Evolutionary conservation across 2,888 invertebrate genomes (phyloP), one percentile per base, ranked within the genome.

Genomic region (Sarcophaga subvicina): DNA sequence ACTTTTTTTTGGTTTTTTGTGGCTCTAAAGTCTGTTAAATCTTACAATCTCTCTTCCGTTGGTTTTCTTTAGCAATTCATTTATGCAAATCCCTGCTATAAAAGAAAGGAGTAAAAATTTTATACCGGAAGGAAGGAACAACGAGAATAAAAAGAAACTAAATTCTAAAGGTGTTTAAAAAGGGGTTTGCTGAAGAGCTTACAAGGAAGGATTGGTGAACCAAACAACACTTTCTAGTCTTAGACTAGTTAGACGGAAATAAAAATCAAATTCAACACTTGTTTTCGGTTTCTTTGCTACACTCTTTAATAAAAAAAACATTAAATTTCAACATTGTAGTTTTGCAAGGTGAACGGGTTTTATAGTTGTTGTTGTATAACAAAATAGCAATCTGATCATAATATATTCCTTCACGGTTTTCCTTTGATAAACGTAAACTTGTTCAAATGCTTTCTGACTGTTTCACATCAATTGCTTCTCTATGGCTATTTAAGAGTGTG

Each of bases 81-180:
- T 77, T 62, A 83, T 83, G 83, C 71, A 83, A 83, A 83, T 83
- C 77, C 66, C 27, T 3, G 8, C 8, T 10, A 37, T 37, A 2
- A 37, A 37, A 37, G 37, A 37, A 37, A 37, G 0, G 37, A 37
- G 37, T 37, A 37, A 37, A 37, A 37, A 37, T 37, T 37, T 37
- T 37, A 37, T 37, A 37, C 37, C 6, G 37, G 6, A 37, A 6
- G 6, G 37, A 8, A 47, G 59, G 22, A 22, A 22, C 22, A 45
- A 67, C 3, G 25, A 3, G 3, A 49, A 11, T 14, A 8, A 45
- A 3, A 6, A n/a, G 20, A 72, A 71, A 66, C 66, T 0, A 37
- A 37, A 37, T 37, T 60, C 25, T 37, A 47, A 66, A 66, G 17
- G 64, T 76, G 82, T 71, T 64, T 70, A 64, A 60, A 64, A 71